Base-by-base conservation (phyloP, 2,888 invertebrate species). In the Phortica magna region DNA sequence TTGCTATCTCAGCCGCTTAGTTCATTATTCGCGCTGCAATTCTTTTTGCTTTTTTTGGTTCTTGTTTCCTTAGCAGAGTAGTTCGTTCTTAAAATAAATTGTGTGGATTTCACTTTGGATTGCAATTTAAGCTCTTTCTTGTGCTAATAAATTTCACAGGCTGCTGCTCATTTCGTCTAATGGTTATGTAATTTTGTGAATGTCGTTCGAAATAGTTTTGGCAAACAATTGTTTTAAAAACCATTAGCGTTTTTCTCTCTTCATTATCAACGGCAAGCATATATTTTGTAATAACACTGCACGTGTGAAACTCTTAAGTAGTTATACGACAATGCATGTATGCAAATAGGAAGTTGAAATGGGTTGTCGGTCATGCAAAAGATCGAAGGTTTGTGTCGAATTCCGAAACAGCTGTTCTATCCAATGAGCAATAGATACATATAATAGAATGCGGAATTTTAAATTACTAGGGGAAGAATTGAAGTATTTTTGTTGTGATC, bases 51-150 rank as follows among this genome's bases (percentile, higher is more conserved):
- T 55, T 71, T 71, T 31, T 31, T 39, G 43, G 9, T 48, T 70
- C 19, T 19, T 19, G 17, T 48, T 48, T 70, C 9, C 9, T 48
- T 65, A 19, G 9, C 48, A 17, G 10, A 31, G 31, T 12, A 31
- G 31, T 71, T 61, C 61, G 70, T 71, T 53, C 55, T 43, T 71
- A 71, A 71, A 71, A 71, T 71, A 71, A 71, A 71, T 71, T 55
- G 70, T 48, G 43, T 71, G 70, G 70, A 48, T 71, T 48, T 53
- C 53, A 31, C 31, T 53, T 71, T 71, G 55, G 53, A 48, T 71
- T 48, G 70, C 70, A 71, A 71, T 71, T 71, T 71, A 7, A 71
- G 70, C 17, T 71, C 19, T 19, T 14, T 17, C 22, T 61, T 61
- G 17, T 61, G 19, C 10, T 42, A 53, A 53, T 71, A 71, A 71